Evolutionary conservation across 2,113 vertebrate genomes (phyloP), one percentile per base, ranked within the genome.

Genomic region (Illadopsis cleaveri): DNA sequence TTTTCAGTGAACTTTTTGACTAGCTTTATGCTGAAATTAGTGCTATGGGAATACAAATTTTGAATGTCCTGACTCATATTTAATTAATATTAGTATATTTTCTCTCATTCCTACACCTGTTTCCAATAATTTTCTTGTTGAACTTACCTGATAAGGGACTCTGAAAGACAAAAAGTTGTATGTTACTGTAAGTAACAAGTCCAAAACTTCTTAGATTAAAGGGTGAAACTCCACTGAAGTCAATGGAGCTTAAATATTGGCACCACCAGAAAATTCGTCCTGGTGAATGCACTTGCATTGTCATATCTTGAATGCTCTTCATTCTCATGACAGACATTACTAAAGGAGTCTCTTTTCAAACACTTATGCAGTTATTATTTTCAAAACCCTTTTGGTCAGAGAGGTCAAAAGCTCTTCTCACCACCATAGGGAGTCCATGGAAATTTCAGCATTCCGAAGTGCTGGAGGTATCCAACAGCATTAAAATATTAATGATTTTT

Each of bases 171-270:
- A 54, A 78, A 76, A 42, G 7, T 47, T 91, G 27, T 82, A 23
- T 82, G 17, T 75, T 69, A 82, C 50, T 65, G 20, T 38, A 85
- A 35, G 11, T 65, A 65, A 12, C 11, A 71, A 79, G 12, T 54
- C 20, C 45, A 89, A 48, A 61, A 8, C 33, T 79, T 84, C 25
- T 89, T 60, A 44, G 33, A 65, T 84, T 72, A 82, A 95, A 54
- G 45, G 79, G 73, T 95, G 80, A 95, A 96, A 95, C 92, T 96
- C 93, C 92, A 96, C 93, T 96, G 93, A 97, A 97, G 88, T 96
- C 90, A 95, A 96, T 96, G 95, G 94, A 93, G 90, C 87, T 90
- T 91, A 79, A 84, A 72, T 89, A 70, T 66, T 92, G 82, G 56
- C 64, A 90, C n/a, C 33, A 94, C 47, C 48, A 81, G 64, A 88